Conservation (phyloP, 2,113 vertebrate species). For the Halcyon malimbica region DNA sequence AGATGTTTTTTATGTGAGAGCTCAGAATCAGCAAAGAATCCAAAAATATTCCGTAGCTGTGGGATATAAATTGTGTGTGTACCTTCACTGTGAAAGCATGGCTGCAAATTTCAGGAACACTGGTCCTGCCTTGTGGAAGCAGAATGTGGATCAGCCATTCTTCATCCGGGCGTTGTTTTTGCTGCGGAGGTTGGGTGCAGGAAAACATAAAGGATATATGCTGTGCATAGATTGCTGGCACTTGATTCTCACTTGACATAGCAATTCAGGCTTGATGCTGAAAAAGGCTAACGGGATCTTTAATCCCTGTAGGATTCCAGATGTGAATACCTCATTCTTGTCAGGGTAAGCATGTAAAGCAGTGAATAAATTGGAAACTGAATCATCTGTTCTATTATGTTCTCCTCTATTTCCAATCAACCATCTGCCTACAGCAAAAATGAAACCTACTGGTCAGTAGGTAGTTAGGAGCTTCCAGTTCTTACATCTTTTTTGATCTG, state of each 20-base stretch:
- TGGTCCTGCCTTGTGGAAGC: background rate
- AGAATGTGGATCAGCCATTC: background rate
- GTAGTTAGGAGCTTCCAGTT: background rate
- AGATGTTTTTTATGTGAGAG: conserved; percentile 42
- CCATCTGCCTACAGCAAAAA: background rate
- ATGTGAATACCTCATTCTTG: background rate
- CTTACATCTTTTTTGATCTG: background rate
- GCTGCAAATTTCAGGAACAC: background rate
- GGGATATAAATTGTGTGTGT: background rate
- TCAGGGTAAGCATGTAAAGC: background rate
- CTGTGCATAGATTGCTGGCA: background rate
- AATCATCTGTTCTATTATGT: background rate
- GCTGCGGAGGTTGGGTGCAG: background rate
- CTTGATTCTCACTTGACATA: background rate
- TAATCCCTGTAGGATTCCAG: background rate
- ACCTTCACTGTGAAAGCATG: background rate
- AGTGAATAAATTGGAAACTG: background rate
- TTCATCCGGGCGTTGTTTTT: background rate
- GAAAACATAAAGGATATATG: background rate
- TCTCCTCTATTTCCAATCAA: background rate
- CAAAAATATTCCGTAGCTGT: background rate
- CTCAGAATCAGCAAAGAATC: background rate
- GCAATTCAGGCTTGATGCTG: background rate
- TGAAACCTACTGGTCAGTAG: background rate
- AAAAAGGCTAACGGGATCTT: background rate